Evolutionary conservation across 2,888 invertebrate species (phyloP), one percentile per base, ranked within the genome.

Genomic region (Agrotis clavis): DNA sequence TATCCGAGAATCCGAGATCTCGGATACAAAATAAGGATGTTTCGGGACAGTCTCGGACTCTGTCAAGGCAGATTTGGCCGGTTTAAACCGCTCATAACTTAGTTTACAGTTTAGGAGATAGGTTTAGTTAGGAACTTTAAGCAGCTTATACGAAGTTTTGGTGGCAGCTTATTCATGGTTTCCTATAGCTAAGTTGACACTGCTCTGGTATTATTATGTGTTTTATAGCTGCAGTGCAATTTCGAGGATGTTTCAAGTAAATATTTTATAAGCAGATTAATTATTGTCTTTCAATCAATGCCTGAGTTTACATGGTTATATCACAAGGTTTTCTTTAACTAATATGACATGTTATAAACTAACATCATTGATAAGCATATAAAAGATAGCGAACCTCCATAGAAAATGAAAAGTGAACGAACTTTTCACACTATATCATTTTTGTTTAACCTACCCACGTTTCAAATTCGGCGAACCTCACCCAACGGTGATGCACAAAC

Each of bases 1-100:
- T 84, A 56, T 56, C 56, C 56, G 30, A 57, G 30, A 13, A 57
- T 57, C 56, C 30, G 35, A 57, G 35, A 84, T 86, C 79, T 81
- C 83, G 86, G 90, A 90, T 90, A 89, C 83, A 75, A 87, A 86
- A 87, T 77, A 81, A 82, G 82, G 78, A 79, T 83, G 83, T 67
- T 79, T 77, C 79, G 86, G 84, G 63, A 61, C n/a, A 59, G 41
- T 18, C 85, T 89, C 84, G 82, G 85, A 83, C 79, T 35, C 63
- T 47, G 66, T 21, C 53, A 48, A 35, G 13, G 53, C 35, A 79
- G 66, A 66, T 74, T 77, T 62, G 60, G 57, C 45, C 50, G 51
- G 62, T 60, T 71, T 71, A 30, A 13, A 53, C 54, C 21, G 21
- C 54, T 67, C 57, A 67, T 67, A 78, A 71, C 50, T 78, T 57